Base-by-base conservation (phyloP, 2,797 vertebrate genomes). In the Lacerta bilineata region DNA sequence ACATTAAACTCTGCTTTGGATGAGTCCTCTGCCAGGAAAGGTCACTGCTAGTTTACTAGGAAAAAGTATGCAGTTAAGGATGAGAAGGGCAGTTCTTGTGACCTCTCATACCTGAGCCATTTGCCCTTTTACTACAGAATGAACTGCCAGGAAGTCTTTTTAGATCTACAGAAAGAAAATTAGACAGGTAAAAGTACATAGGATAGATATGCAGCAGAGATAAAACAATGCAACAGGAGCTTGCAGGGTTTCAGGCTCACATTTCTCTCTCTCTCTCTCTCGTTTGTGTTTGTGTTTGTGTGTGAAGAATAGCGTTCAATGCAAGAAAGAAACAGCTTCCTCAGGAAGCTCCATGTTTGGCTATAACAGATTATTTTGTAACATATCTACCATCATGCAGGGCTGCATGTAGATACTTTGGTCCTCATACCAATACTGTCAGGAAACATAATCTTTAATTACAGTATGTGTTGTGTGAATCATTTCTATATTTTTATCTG, bases 161-260 rank as follows among this genome's bases (percentile, higher is more conserved):
- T 85, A 90, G 83, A 11, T 1, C 46, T n/a, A 3, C 88, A 27
- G 80, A 4, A 82, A 9, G 0, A 36, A 75, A 76, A 72, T 2
- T 1, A 41, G 88, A 82, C 15, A 55, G 50, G 50, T 55, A 15
- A 55, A 55, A 55, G 50, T 0, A 0, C 1, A 1, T 3, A 23
- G 39, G 27, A 71, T 15, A 5, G 20, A 23, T 80, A 78, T 77
- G 39, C 1, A 2, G 64, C 0, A 0, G 43, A 69, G 55, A 87
- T 85, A 29, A 33, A n/a, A 43, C 2, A 3, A 74, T 33, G 17
- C 5, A 71, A 25, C 39, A 3, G 2, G 6, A 50, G 39, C 27
- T n/a, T 91, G 72, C 74, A 82, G 33, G 29, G 10, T 5, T n/a
- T 89, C 11, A 68, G 69, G 76, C 5, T 85, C 27, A 1, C 72